These are phyloP conservation scores for Hetaerina titia DNA, from an alignment of 2,888 invertebrate species.

Conservation along the genomic window DNA sequence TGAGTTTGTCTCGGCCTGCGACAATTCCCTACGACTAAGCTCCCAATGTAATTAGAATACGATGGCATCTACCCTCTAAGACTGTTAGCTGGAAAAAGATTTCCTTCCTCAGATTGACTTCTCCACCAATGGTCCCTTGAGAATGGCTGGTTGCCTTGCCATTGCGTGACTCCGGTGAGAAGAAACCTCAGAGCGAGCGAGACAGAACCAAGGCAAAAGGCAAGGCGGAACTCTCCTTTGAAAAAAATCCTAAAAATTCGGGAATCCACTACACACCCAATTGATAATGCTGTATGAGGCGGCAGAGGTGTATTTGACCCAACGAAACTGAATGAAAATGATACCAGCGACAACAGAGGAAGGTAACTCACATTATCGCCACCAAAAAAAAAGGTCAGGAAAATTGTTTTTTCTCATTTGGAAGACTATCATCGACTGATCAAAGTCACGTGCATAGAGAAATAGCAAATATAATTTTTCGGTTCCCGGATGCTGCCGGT, in stretches of 20 bases:
- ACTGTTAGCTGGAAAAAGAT: background rate
- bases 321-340: background rate
- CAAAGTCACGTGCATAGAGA: too few relatives aligned
- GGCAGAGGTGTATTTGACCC: background rate
- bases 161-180: background rate
- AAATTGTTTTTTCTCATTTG: too few relatives aligned
- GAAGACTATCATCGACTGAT: too few relatives aligned
- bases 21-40: background rate
- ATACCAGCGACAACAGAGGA: too few relatives aligned
- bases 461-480: too few relatives aligned
- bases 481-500: too few relatives aligned
- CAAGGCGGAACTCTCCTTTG: background rate
- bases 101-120: background rate
- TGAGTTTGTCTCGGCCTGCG: background rate
- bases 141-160: background rate
- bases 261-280: background rate
- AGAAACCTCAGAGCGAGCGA: background rate
- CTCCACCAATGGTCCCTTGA: background rate
- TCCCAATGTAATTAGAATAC: background rate
- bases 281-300: background rate
- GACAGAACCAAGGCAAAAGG: background rate
- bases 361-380: too few relatives aligned
- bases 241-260: background rate
- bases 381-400: too few relatives aligned
- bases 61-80: background rate